Conservation (phyloP, 2,888 invertebrate genomes). For the Eupithecia vulgata region DNA sequence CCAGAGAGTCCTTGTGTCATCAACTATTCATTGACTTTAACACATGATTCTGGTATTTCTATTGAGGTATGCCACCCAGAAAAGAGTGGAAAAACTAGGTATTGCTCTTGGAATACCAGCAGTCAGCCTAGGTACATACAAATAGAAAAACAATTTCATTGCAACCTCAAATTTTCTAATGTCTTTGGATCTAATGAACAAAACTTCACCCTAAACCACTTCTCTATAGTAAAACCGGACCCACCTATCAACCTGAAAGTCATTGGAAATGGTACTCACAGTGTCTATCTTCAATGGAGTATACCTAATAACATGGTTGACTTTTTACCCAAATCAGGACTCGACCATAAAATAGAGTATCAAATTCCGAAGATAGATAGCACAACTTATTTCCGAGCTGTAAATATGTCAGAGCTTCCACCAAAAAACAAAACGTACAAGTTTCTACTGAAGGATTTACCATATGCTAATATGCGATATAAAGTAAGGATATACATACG, state of each 20-base stretch:
- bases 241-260: constrained; percentile 61
- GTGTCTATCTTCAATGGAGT: constrained; percentile 69
- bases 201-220: constrained; percentile 85
- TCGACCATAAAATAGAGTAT: constrained; percentile 76
- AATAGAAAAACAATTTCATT: constrained; percentile 77
- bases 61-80: constrained; percentile 55
- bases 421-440: constrained; percentile 67
- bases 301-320: constrained; percentile 69
- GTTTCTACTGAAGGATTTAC: constrained; percentile 81
- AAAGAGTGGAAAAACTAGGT: constrained; percentile 48
- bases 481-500: constrained; percentile 88
- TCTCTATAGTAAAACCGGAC: constrained; percentile 72
- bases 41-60: constrained; percentile 56
- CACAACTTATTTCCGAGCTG: constrained; percentile 70
- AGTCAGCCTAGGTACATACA: constrained; percentile 75
- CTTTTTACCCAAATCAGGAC: constrained; percentile 60
- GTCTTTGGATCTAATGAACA: constrained; percentile 82
- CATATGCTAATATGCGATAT: constrained; percentile 88
- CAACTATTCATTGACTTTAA: constrained; percentile 62
- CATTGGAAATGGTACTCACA: constrained; percentile 62
- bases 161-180: constrained; percentile 86
- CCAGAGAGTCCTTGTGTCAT: constrained; percentile 73
- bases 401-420: constrained; percentile 63
- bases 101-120: constrained; percentile 65
- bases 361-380: constrained; percentile 79